phyloP scores from a whole-genome alignment of 2,797 vertebrate species.

The Microctenopoma lineatum region DNA sequence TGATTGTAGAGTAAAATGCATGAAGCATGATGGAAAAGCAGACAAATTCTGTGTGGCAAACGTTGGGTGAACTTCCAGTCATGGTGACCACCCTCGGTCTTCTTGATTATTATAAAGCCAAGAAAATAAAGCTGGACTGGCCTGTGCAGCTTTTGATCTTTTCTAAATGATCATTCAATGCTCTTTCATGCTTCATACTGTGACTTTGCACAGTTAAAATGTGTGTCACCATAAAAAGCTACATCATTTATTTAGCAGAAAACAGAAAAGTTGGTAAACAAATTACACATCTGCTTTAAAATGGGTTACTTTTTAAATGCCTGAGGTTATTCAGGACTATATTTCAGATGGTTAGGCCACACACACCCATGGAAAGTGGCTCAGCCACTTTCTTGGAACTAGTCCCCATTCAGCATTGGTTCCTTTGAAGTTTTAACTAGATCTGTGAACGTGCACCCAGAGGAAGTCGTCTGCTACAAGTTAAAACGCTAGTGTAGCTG shows the following conservation, averaged over 20 bases:
- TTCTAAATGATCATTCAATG: not conserved
- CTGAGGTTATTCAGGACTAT: conserved; percentile 60
- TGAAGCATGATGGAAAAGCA: conserved; percentile 37
- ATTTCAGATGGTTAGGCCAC: conserved; percentile 68
- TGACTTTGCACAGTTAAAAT: conserved; percentile 29
- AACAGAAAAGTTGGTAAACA: conserved; percentile 42
- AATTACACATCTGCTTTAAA: conserved; percentile 53
- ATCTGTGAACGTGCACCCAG: conserved; percentile 51
- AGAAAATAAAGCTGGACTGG: conserved; percentile 2
- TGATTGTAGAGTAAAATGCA: conserved; percentile 16
- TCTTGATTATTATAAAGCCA: conserved; percentile 12
- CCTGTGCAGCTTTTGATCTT: conserved; percentile 10
- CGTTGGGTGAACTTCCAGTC: conserved; percentile 51
- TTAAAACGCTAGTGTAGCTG: conserved; percentile 10
- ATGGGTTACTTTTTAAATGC: conserved; percentile 44
- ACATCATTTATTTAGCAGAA: conserved; percentile 36
- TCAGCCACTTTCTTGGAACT: conserved; percentile 67
- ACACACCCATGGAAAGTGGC: conserved; percentile 68
- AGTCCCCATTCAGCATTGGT: conserved; percentile 52
- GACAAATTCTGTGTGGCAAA: conserved; percentile 38
- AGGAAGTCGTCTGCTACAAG: conserved; percentile 45
- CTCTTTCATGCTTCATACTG: conserved; percentile 6
- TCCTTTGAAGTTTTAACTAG: conserved; percentile 69
- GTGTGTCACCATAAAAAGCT: conserved; percentile 23
- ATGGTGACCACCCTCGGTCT: conserved; percentile 40